Conservation (phyloP, 1,140 invertebrate species). For the Aphelinus atriplicis region DNA sequence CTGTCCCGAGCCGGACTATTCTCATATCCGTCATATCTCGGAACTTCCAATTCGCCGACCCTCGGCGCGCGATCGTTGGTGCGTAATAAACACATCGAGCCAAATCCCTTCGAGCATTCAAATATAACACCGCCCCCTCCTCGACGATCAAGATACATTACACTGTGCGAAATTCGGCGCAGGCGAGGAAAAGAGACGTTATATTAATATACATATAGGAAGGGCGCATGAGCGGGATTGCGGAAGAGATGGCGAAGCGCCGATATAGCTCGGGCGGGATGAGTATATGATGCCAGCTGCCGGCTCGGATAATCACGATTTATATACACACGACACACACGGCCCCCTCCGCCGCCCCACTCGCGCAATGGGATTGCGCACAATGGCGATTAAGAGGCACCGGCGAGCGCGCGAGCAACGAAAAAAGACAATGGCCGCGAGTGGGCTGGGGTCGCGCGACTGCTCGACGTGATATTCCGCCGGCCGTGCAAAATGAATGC, state of each 20-base stretch:
- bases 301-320: constrained; percentile 10
- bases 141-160: too few relatives aligned
- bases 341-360: not conserved
- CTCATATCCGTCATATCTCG: too few relatives aligned
- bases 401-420: not conserved
- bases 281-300: not conserved
- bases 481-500: too few relatives aligned
- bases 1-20: too few relatives aligned
- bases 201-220: not conserved
- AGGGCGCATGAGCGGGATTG: constrained; percentile 7
- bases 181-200: constrained; percentile 1
- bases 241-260: not conserved
- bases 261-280: not conserved
- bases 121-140: too few relatives aligned
- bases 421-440: constrained; percentile 3
- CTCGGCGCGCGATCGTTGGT: too few relatives aligned
- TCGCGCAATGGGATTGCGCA: not conserved
- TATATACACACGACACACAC: not conserved
- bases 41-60: too few relatives aligned
- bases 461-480: too few relatives aligned
- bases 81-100: too few relatives aligned
- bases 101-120: too few relatives aligned
- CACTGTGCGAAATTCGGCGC: not conserved
- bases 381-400: not conserved
- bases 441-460: too few relatives aligned